Evolutionary conservation across 2,113 vertebrate genomes (phyloP), one percentile per base, ranked within the genome.

Genomic region (Colius striatus): DNA sequence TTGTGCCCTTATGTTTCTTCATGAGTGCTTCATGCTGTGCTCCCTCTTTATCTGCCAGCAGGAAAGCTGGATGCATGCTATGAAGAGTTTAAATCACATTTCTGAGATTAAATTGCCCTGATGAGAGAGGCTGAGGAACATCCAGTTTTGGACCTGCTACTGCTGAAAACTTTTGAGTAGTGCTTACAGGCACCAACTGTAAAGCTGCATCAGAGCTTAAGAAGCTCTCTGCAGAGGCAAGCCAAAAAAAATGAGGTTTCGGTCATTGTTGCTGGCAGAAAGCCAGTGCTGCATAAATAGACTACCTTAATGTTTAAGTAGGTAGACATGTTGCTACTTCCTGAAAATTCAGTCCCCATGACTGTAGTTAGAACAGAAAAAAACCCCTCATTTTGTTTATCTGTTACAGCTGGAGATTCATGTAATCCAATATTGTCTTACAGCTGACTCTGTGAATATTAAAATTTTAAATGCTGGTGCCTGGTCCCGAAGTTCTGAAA

Each of bases 381-480:
- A n/a, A 32, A 22, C 29, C 20, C 13, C 8, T 6, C 17, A 5
- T 53, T 84, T 79, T 79, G 58, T 63, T 87, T 72, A 16, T 90
- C 53, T 92, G 0, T 66, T 67, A 30, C 53, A 80, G 30, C 43
- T 91, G 80, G 53, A 86, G 50, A 54, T 71, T 93, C 18, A 36
- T 54, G 5, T 85, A 71, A 96, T 83, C 53, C 73, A 45, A 48
- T 94, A 66, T 89, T 91, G 26, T 92, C 27, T 71, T 96, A 20
- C 98, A 99, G 99, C 99, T 54, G 99, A 99, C 97, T 99, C 99
- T 15, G 99, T 99, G 96, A 99, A 99, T 98, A 99, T 99, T 94
- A 99, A 99, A 98, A 99, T 99, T 98, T 97, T 99, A 95, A 99
- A 99, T 94, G 99, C 99, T 83, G 99, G 99, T 0, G 99, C 99